Evolutionary conservation across 2,888 invertebrate species (phyloP), one percentile per base, ranked within the genome.

Genomic region (Phortica magna): DNA sequence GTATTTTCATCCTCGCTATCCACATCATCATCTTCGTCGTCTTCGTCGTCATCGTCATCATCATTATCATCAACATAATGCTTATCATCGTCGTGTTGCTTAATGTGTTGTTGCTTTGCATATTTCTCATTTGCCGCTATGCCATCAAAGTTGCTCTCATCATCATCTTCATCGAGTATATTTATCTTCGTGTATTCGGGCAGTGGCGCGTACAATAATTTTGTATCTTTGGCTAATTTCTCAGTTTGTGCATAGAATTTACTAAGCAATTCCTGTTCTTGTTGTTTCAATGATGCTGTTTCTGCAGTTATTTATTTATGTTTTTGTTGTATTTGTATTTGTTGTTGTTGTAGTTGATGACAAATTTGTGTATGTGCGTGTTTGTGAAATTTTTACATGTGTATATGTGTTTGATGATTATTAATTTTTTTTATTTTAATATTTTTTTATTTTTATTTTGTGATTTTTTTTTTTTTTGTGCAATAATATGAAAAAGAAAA

Each of bases 1-100:
- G 48, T 48, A 48, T 48, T 48, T 12, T 88, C 88, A 31, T 85
- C 83, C 10, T 82, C 84, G 14, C 83, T 83, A 22, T 85, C 80
- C 19, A 85, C 79, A 78, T 88, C 86, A 42, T 84, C 84, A 76
- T 87, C 84, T 55, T 85, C 87, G 77, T 89, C 85, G 67, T 48
- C 48, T 6, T 48, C 48, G 75, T 87, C 84, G 57, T 85, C 85
- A 76, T 89, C 85, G 67, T 84, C 79, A 68, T 84, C 81, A 79
- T 80, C 67, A n/a, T 82, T 76, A 78, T 87, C 79, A 71, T 83
- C 85, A n/a, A 80, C 75, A 71, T 88, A 83, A 70, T 88, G 78
- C 73, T 89, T 76, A 42, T 81, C 81, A 61, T 81, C 78, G n/a
- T 79, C 79, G 31, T 68, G n/a, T 12, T 42, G 9, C 42, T 48